phyloP scores from a whole-genome alignment of 2,888 invertebrate species.

The Netelia virgata region DNA sequence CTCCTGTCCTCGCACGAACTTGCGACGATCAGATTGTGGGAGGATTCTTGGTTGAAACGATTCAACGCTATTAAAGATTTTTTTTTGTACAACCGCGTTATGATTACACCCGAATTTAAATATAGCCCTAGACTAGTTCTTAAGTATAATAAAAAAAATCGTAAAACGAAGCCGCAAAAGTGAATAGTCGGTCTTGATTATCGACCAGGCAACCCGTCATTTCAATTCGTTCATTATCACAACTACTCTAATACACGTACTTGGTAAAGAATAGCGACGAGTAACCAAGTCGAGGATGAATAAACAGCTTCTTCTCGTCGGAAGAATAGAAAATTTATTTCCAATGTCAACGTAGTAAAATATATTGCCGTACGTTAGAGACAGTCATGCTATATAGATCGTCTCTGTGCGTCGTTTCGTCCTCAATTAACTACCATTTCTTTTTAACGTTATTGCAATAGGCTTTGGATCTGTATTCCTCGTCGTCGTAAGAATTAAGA shows the following conservation, averaged over 20 bases:
- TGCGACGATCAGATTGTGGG: not conserved
- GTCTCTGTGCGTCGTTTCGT: not conserved
- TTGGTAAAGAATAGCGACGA: slow-evolving; percentile 22
- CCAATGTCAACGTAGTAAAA: slow-evolving; percentile 3
- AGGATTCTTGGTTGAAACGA: not conserved
- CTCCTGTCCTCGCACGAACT: not conserved
- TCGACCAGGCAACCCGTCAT: not conserved
- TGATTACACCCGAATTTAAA: no score
- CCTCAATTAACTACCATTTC: slow-evolving; percentile 62
- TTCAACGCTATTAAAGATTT: not conserved
- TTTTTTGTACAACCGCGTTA: no score
- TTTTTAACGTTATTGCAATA: slow-evolving; percentile 54
- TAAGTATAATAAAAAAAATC: not conserved
- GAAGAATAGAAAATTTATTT: slow-evolving; percentile 45
- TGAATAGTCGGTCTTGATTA: slow-evolving; percentile 8
- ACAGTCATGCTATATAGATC: not conserved
- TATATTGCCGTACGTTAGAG: slow-evolving; percentile 9
- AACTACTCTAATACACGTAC: slow-evolving; percentile 22
- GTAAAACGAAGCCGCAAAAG: not conserved
- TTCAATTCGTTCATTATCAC: slow-evolving; percentile 35
- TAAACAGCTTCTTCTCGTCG: slow-evolving; percentile 18
- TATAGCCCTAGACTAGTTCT: not conserved
- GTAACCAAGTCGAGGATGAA: slow-evolving; percentile 17
- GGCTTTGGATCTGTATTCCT: slow-evolving; percentile 58
- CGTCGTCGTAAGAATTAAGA: slow-evolving; percentile 27